phyloP scores from a whole-genome alignment of 2,797 vertebrate genomes.

The Cuniculus paca region DNA sequence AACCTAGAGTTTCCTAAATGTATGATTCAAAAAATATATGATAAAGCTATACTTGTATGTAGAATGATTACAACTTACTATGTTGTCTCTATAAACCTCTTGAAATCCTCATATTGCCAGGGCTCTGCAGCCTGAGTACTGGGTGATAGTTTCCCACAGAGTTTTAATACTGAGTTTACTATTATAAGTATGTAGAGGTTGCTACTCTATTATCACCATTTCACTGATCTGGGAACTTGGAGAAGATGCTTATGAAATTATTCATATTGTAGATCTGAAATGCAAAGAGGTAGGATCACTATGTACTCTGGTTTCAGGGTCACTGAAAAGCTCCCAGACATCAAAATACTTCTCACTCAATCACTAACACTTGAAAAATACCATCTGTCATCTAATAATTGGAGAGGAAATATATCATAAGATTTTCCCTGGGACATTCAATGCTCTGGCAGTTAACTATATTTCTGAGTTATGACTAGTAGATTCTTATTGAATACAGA shows the following conservation, averaged over 20 bases:
- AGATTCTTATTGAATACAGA: background rate
- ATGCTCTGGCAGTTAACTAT: background rate
- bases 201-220: background rate
- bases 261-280: background rate
- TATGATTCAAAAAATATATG: background rate
- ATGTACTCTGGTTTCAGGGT: background rate
- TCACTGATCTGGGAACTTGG: background rate
- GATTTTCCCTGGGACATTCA: background rate
- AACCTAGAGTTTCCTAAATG: background rate
- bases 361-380: background rate
- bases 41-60: background rate
- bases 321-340: background rate
- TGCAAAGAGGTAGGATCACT: background rate
- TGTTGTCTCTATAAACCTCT: background rate
- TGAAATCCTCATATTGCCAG: background rate
- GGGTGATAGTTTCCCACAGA: background rate
- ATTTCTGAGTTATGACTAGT: constrained; percentile 28
- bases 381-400: background rate
- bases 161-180: constrained; percentile 15
- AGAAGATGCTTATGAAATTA: background rate
- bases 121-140: background rate
- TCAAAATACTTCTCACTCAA: background rate
- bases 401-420: background rate
- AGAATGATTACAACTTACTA: background rate
- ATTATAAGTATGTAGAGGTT: background rate